phyloP scores from a whole-genome alignment of 37 sponge, comb jelly and placozoan genomes.

The Ianthella basta region DNA sequence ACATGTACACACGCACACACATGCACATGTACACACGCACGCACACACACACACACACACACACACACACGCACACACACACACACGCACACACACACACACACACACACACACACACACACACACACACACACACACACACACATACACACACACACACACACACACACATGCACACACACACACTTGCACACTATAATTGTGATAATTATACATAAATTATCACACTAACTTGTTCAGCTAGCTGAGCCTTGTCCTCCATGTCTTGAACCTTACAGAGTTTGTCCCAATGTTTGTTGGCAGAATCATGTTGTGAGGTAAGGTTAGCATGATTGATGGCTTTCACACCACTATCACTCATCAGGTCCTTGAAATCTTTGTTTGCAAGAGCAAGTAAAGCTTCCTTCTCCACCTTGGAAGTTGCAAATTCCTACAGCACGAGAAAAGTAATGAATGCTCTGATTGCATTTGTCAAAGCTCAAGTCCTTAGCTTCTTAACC shows the following conservation, averaged over 20 bases:
- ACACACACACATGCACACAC: too few relatives aligned
- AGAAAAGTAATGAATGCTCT: too few relatives aligned
- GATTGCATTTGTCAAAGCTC: conserved; percentile 45
- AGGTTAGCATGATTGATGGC: not conserved
- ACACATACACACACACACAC: too few relatives aligned
- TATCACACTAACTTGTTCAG: conserved; percentile 38
- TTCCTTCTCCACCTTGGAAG: not conserved
- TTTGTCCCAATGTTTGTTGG: conserved; percentile 31
- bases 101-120: too few relatives aligned
- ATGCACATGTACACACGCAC: conserved; percentile 4
- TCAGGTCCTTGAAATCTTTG: not conserved
- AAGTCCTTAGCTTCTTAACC: conserved; percentile 11
- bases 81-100: conserved; percentile 30
- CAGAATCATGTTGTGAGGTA: not conserved
- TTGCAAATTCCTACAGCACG: conserved; percentile 8
- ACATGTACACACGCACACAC: too few relatives aligned
- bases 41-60: not conserved
- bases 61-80: conserved; percentile 22
- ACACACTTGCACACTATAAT: too few relatives aligned
- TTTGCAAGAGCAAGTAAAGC: not conserved
- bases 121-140: too few relatives aligned
- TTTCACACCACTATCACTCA: not conserved
- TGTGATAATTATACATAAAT: not conserved
- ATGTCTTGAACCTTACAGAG: conserved; percentile 17
- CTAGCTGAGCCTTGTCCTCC: not conserved